Percentiles rank a stretch among this genome's conserved stretches.
phyloP scores from a whole-genome alignment of 2,113 vertebrate species.

The Stegostoma tigrinum region DNA sequence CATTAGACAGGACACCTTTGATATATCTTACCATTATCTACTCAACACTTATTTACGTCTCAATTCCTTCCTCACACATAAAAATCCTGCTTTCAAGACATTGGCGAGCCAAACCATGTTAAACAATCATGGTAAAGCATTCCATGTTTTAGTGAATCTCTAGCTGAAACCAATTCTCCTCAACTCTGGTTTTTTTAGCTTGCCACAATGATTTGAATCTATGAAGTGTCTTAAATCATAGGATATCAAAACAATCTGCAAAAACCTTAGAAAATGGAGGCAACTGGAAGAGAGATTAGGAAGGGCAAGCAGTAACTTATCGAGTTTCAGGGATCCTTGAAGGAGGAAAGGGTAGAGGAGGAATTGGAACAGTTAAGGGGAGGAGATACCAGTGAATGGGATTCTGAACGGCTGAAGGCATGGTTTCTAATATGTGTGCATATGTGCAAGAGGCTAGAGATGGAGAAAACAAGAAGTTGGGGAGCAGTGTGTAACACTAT shows the following conservation, averaged over 20 bases:
- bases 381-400: background rate
- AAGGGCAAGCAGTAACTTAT: background rate
- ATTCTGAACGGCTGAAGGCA: background rate
- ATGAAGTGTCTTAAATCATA: background rate
- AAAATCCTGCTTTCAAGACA: background rate
- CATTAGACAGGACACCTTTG: background rate
- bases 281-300: background rate
- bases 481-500: background rate
- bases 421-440: background rate
- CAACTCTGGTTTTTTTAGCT: background rate
- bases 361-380: background rate
- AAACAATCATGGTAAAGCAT: background rate
- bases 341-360: background rate
- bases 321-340: background rate
- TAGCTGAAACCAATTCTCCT: background rate
- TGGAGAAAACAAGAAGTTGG: background rate
- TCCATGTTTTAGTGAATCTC: background rate
- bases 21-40: background rate
- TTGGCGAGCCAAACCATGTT: too few species aligned
- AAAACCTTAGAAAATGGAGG: background rate
- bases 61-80: background rate
- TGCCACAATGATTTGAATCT: background rate
- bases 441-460: background rate
- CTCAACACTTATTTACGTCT: too few species aligned
- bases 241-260: background rate